Base-by-base conservation (phyloP, 2,797 vertebrate species). In the Sebastes baramenuke region DNA sequence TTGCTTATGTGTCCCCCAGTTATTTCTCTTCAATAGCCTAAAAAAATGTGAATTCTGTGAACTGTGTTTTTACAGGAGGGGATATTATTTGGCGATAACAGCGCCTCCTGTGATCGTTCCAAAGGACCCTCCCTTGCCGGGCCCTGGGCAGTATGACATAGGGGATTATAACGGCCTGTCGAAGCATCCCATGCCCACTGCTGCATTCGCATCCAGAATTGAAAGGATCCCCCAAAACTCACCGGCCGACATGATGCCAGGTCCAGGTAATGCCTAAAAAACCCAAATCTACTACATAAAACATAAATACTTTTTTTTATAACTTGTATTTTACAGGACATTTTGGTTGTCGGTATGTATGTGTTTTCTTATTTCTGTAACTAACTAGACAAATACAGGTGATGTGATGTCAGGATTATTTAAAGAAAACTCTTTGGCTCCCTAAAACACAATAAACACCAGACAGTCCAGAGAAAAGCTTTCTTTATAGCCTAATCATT, bases 171-270 rank as follows among this genome's bases (percentile, higher is more conserved):
- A 36, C 0, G 61, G 66, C 1, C 78, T 82, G 1, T 52, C 89
- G 5, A 96, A 95, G 58, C 93, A 66, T 24, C 89, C 91, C 22
- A 89, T 93, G 70, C 95, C 95, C 11, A 94, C 93, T 0, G 95
- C 96, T 0, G 94, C 77, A 0, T 97, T 97, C 20, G 89, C 95
- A 75, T 97, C 96, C n/a, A 95, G 65, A 70, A 96, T 93, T 13
- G 82, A 90, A 60, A 87, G 93, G 55, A 92, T 88, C 91, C 10
- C 64, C 1, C 30, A 22, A 6, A 54, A 14, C 0, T 0, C 54
- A 0, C 42, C 27, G 60, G 83, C 69, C 12, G 29, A 88, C 11
- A 62, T 5, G 2, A 49, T 83, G 2, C 97, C 96, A 1, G 95
- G 95, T 24, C 96, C 97, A 95, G 96, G 96, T 97, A 84, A 93